Conservation (phyloP, 2,888 invertebrate genomes). For the Busseola fusca region DNA sequence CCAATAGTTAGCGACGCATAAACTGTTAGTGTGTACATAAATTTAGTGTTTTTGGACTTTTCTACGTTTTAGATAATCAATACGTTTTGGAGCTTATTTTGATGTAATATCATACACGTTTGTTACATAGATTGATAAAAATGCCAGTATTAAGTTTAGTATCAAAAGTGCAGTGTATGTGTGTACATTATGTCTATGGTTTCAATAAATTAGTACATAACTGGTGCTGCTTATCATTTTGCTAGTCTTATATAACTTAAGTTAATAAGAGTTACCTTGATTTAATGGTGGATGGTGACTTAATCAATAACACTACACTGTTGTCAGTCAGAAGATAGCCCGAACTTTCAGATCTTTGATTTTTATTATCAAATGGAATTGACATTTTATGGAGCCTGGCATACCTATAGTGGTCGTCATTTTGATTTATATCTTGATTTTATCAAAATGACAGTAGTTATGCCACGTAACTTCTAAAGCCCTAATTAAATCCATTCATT, state of each 20-base stretch:
- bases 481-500: not conserved
- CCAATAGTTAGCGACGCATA: constrained; percentile 62
- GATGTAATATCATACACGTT: constrained; percentile 55
- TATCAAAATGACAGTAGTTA: too few species aligned
- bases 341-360: not conserved
- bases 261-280: not conserved
- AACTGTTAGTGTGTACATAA: constrained; percentile 56
- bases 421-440: too few species aligned
- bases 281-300: not conserved
- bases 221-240: constrained; percentile 39
- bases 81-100: constrained; percentile 51
- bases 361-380: not conserved
- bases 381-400: too few species aligned
- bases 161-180: constrained; percentile 46
- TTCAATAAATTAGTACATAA: constrained; percentile 51
- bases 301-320: too few species aligned
- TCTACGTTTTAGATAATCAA: constrained; percentile 53
- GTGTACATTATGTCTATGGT: constrained; percentile 41
- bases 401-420: too few species aligned
- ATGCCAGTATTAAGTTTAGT: constrained; percentile 54
- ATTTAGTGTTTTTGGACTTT: constrained; percentile 65
- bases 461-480: too few species aligned
- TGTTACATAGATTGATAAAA: constrained; percentile 38
- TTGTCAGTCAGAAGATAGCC: not conserved
- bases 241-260: not conserved